Percentiles rank a stretch among this genome's conserved stretches.
Conservation (phyloP, 2,797 vertebrate genomes). For the Arctocebus calabarensis region DNA sequence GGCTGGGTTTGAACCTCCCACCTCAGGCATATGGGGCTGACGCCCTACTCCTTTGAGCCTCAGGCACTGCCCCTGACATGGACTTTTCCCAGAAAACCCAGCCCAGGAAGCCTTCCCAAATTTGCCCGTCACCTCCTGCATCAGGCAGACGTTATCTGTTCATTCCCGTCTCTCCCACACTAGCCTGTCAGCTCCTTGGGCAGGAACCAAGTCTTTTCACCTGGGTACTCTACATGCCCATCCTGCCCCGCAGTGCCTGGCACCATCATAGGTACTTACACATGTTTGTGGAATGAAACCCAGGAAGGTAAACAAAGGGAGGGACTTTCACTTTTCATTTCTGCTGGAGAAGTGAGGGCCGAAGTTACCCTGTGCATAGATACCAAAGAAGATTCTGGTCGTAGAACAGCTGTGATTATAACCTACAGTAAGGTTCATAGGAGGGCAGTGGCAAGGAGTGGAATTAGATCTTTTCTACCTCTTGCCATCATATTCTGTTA, state of each 20-base stretch:
- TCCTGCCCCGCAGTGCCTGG: neutral
- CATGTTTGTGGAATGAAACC: neutral
- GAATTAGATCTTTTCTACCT: neutral
- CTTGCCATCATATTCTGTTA: neutral
- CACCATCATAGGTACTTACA: neutral
- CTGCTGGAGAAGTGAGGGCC: neutral
- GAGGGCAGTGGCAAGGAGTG: neutral
- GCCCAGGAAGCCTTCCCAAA: neutral
- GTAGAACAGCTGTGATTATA: neutral
- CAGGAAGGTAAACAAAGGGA: neutral
- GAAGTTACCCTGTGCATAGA: neutral
- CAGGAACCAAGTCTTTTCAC: neutral
- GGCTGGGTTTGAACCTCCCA: too few relatives aligned
- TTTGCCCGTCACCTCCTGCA: neutral
- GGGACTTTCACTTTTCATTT: neutral
- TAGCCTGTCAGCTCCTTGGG: neutral
- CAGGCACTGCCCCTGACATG: neutral
- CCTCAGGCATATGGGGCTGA: too few relatives aligned
- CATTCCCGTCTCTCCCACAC: fast-evolving
- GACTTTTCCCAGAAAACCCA: neutral
- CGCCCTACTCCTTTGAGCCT: too few relatives aligned
- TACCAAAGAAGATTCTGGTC: neutral
- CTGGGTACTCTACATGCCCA: neutral
- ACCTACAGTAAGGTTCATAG: neutral
- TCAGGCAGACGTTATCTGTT: neutral